Evolutionary conservation across 2,797 vertebrate species (phyloP).

Genomic region (Poeciliopsis turneri): DNA sequence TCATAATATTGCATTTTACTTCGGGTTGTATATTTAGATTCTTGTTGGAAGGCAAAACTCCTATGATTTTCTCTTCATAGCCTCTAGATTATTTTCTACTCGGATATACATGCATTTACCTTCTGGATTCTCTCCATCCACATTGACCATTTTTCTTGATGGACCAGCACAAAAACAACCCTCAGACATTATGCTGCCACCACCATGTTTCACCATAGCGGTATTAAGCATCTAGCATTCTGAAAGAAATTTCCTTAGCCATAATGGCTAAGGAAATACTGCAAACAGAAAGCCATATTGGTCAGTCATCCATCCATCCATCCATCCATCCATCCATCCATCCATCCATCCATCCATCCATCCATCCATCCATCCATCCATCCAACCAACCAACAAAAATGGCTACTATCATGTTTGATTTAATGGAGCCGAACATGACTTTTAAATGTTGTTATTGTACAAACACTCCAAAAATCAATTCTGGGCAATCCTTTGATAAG

Average conservation of each 20-base stretch:
- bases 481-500: slow-evolving; percentile 93
- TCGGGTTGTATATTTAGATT: background rate
- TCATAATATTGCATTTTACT: background rate
- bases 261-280: no score
- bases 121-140: background rate
- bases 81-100: background rate
- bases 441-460: slow-evolving; percentile 87
- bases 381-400: slow-evolving; percentile 4
- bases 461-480: slow-evolving; percentile 95
- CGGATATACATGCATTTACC: background rate
- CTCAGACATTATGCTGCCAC: background rate
- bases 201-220: background rate
- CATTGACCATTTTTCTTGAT: background rate
- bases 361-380: slow-evolving; percentile 8
- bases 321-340: slow-evolving; percentile 12
- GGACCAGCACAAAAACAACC: background rate
- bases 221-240: no score
- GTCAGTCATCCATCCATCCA: slow-evolving; percentile 11
- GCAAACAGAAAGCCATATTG: background rate
- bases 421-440: slow-evolving; percentile 81
- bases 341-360: slow-evolving; percentile 11
- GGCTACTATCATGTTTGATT: slow-evolving; percentile 27
- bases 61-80: background rate
- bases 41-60: background rate
- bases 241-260: no score